Base-by-base conservation (phyloP, 2,797 vertebrate species). In the Lagothrix lagotricha region DNA sequence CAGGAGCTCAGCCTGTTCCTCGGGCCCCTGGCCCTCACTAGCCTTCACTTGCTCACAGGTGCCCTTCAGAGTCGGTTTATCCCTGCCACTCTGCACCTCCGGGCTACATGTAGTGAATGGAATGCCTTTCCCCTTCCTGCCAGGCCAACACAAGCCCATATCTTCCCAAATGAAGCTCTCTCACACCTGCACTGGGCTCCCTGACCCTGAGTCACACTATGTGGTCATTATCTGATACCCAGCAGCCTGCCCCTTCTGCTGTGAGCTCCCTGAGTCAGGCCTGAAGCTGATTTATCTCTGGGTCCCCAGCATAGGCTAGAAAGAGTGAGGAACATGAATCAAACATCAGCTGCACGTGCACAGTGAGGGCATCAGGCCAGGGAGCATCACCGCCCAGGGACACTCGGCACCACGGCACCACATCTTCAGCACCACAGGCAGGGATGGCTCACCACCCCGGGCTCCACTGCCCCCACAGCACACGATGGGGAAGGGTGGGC, bases 351-450 rank as follows among this genome's bases (percentile, higher is more conserved):
- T 48, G 4, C 44, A 12, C 0, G 0, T 7, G 26, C 61, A 1
- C 17, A 26, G n/a, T 2, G 33, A 84, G 64, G 61, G 77, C 64
- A 70, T 36, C 4, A 17, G 64, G 36, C 46, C n/a, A 22, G 36
- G 1, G 33, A 93, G 52, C 39, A 24, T 22, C n/a, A 46, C 39
- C 14, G 9, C 24, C 26, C 20, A 64, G 17, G 0, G 0, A 50
- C 4, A 0, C 82, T 90, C 22, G 8, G 14, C 7, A 72, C 73
- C 52, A 1, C 0, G 1, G 0, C 1, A 26, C 24, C n/a, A 36
- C 46, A 84, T 4, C 15, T 39, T n/a, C 39, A 61, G 26, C 46
- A 14, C 79, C 73, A 73, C 0, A 0, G 61, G 17, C 17, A 4
- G 46, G 44, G n/a, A 73, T 19, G 17, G 7, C 36, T 61, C 30